Conservation (phyloP, 1,140 invertebrate genomes). For the Drosophila setifemur region DNA sequence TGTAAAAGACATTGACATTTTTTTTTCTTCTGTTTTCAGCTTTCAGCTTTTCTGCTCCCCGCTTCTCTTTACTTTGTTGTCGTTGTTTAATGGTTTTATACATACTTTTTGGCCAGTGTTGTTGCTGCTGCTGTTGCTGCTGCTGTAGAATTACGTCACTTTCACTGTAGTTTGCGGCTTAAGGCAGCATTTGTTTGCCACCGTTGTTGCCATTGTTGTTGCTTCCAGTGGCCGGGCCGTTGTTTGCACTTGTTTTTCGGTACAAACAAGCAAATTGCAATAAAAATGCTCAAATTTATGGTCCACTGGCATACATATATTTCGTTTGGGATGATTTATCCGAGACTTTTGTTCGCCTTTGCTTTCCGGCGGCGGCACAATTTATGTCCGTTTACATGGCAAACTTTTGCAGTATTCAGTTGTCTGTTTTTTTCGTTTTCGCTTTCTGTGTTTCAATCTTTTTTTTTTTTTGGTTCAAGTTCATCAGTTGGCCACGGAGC, state of each 20-base stretch:
- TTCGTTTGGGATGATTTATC: constrained; percentile 64
- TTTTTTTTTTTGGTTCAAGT: constrained; percentile 59
- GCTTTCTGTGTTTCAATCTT: neutral
- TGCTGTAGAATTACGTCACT: constrained; percentile 62
- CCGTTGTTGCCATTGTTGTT: constrained; percentile 8
- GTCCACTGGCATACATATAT: constrained; percentile 40
- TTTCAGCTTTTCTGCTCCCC: neutral
- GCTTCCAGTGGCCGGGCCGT: neutral
- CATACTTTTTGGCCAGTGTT: constrained; percentile 22
- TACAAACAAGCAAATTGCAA: constrained; percentile 67
- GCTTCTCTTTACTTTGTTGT: constrained; percentile 52
- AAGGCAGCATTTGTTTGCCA: constrained; percentile 42
- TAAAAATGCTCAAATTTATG: constrained; percentile 74
- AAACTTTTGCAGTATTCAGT: constrained; percentile 38
- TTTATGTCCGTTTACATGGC: constrained; percentile 55
- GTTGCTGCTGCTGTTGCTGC: constrained; percentile 3
- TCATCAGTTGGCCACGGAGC: constrained; percentile 47
- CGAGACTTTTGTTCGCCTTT: constrained; percentile 41
- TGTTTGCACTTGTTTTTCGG: constrained; percentile 63
- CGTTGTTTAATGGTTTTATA: constrained; percentile 58
- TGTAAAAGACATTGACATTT: constrained; percentile 67
- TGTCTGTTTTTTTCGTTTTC: neutral
- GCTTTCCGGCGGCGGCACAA: constrained; percentile 50
- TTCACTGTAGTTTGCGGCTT: constrained; percentile 72
- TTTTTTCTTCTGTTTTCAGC: constrained; percentile 13